phyloP scores from a whole-genome alignment of 2,113 vertebrate species.

The Datnioides undecimradiatus region DNA sequence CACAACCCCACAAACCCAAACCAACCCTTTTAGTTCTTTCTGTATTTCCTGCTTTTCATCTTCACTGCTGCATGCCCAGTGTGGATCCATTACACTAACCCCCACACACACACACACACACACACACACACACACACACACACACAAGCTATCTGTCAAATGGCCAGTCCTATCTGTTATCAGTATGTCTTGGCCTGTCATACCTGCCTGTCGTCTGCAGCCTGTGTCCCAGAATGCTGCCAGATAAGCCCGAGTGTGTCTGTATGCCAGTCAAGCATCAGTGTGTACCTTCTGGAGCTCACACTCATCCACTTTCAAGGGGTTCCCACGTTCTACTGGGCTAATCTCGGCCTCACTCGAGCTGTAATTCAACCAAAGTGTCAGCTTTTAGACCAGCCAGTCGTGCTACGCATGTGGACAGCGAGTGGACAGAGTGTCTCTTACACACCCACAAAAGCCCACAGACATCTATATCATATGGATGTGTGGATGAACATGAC shows the following conservation, averaged over 20 bases:
- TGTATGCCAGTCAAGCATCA: constrained; percentile 17
- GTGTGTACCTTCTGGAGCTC: constrained; percentile 28
- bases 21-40: no score
- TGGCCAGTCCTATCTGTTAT: constrained; percentile 64
- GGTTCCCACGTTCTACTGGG: constrained; percentile 50
- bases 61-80: neutral
- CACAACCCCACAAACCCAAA: no score
- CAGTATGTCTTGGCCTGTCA: constrained; percentile 66
- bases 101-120: constrained; percentile 16
- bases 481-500: neutral
- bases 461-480: neutral
- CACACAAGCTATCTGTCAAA: constrained; percentile 47
- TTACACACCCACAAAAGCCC: neutral
- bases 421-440: neutral
- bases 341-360: constrained; percentile 2
- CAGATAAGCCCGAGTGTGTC: constrained; percentile 58
- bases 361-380: neutral
- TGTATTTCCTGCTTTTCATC: constrained; percentile 20
- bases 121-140: constrained; percentile 31
- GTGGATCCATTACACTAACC: neutral
- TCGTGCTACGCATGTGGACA: neutral
- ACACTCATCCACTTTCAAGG: constrained; percentile 38
- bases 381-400: neutral
- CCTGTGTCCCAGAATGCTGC: constrained; percentile 66
- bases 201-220: constrained; percentile 75